Evolutionary conservation across 2,888 invertebrate species (phyloP), one percentile per base, ranked within the genome.

Genomic region (Caenorhabditis drosophilae): DNA sequence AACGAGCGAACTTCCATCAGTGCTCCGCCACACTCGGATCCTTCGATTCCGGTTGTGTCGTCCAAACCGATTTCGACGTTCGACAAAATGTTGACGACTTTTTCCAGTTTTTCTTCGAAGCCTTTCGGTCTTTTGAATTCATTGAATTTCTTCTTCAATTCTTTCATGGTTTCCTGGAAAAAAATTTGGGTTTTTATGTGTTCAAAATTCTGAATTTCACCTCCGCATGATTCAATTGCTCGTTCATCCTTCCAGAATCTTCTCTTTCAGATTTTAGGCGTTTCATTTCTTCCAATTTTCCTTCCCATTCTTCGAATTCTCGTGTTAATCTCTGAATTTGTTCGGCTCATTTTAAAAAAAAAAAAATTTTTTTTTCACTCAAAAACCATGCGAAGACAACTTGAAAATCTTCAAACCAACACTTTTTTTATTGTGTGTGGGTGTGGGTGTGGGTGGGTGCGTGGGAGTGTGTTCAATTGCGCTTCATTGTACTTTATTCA

Each of bases 61-160:
- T 80, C 80, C 9, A 80, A 59, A 7, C 75, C 63, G 41, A 69
- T 71, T 58, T 81, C 80, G 9, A 76, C 58, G 27, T 75, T 73
- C 7, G 68, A 59, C 6, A 80, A 51, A 2, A 53, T 50, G 4
- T 52, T 48, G 18, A 68, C 22, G 18, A 59, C 38, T 44, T 56
- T 59, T 40, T 76, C 73, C 23, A 77, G 55, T 34, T 69, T 57
- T 41, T 75, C 78, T 38, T 72, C 70, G 44, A 80, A 74, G 1
- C 62, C 58, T 40, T 77, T 76, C 4, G 81, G 81, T 12, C 78
- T 70, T 54, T 78, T 81, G 70, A 81, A 80, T 22, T 69, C 70
- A 36, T 60, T 66, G 66, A 76, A 71, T 27, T 70, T 64, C 18
- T 64, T 47, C 20, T 51, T 44, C 18, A 76, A 53, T 9, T 73